Evolutionary conservation across 2,888 invertebrate genomes (phyloP).

Genomic region (Brachyopa scutellaris): DNA sequence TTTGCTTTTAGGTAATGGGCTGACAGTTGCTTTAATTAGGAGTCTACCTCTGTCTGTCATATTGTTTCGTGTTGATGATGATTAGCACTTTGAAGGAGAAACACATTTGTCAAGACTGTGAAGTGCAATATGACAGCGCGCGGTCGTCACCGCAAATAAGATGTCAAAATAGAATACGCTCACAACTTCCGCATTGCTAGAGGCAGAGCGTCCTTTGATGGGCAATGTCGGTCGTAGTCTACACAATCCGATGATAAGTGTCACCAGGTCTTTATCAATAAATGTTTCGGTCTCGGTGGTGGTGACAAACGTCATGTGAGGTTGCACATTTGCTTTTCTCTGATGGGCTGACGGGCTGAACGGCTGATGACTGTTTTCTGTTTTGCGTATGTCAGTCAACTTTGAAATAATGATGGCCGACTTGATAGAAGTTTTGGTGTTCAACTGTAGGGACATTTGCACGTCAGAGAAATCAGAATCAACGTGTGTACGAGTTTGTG

Average conservation of each 20-base stretch:
- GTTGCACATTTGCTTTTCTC: conserved; percentile 52
- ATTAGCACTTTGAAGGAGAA: conserved; percentile 45
- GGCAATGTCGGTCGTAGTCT: conserved; percentile 60
- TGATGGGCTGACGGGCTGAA: not conserved
- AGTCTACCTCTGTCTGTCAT: conserved; percentile 14
- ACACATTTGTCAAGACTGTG: conserved; percentile 61
- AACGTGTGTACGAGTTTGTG: too few relatives aligned
- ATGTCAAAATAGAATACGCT: conserved; percentile 48
- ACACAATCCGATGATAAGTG: conserved; percentile 65
- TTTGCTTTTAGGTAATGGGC: too few relatives aligned
- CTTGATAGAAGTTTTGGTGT: conserved; percentile 23
- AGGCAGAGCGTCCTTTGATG: not conserved
- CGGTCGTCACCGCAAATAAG: conserved; percentile 34
- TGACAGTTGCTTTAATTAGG: conserved; percentile 55
- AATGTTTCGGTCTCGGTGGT: conserved; percentile 59
- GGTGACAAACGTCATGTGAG: conserved; percentile 59
- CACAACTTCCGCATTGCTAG: conserved; percentile 49
- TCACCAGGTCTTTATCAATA: conserved; percentile 68
- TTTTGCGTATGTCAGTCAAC: conserved; percentile 43
- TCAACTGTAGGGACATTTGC: too few relatives aligned
- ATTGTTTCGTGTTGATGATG: conserved; percentile 21
- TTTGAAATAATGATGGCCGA: conserved; percentile 34
- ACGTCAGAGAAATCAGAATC: too few relatives aligned
- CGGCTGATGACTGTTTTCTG: conserved; percentile 49
- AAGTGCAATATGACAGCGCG: conserved; percentile 53